Evolutionary conservation across 2,888 invertebrate species (phyloP).

Genomic region (Noctua fimbriata): DNA sequence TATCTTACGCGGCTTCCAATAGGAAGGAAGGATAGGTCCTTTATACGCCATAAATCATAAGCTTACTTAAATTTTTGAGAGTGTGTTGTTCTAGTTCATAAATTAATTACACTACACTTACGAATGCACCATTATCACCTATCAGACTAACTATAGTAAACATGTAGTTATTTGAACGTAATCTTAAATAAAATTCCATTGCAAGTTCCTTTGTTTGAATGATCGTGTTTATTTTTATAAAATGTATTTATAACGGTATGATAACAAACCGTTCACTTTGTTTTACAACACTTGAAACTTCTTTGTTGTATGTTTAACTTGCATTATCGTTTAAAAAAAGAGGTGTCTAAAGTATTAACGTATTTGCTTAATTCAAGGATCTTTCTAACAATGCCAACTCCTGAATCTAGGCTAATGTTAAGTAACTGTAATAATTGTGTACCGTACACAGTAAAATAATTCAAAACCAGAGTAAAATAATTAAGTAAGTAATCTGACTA

Average conservation of each 20-base stretch:
- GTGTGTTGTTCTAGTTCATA: background rate
- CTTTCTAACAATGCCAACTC: background rate
- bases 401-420: background rate
- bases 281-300: background rate
- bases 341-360: background rate
- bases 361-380: background rate
- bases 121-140: background rate
- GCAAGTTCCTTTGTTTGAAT: conserved; percentile 37
- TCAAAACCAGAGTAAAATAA: background rate
- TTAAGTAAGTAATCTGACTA: background rate
- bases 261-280: conserved; percentile 31
- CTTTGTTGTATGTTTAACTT: conserved; percentile 21
- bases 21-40: background rate
- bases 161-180: background rate
- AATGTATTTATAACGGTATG: conserved; percentile 23
- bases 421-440: background rate
- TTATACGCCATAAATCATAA: background rate
- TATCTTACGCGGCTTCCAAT: background rate
- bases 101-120: background rate
- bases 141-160: background rate
- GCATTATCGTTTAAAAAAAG: background rate
- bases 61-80: background rate
- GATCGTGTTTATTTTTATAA: conserved; percentile 29
- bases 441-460: background rate
- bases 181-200: conserved; percentile 12